Conservation (phyloP, 2,888 invertebrate species). For the Parasteatoda lunata region DNA sequence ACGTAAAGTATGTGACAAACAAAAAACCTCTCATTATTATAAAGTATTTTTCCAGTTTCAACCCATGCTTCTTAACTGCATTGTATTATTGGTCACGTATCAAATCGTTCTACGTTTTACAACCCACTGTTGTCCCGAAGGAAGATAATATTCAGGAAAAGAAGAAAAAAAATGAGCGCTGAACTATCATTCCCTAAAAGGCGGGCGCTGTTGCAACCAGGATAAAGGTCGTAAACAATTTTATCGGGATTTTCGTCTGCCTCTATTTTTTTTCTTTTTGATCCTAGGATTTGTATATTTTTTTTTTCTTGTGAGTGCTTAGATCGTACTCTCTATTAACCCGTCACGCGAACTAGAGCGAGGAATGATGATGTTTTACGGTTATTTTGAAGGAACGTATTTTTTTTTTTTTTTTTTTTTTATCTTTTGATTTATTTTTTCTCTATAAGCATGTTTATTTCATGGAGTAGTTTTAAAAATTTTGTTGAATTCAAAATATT, state of each 20-base stretch:
- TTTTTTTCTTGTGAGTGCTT: background rate
- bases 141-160: slow-evolving; percentile 10
- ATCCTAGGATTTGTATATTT: slow-evolving; percentile 9
- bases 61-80: no score
- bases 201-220: background rate
- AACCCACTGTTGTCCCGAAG: background rate
- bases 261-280: background rate
- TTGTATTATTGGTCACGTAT: background rate
- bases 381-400: background rate
- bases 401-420: slow-evolving; percentile 2
- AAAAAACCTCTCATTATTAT: no score
- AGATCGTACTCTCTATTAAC: slow-evolving; percentile 20
- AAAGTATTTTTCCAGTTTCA: no score
- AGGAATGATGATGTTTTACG: background rate
- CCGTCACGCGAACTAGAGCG: slow-evolving; percentile 8
- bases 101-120: background rate
- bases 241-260: slow-evolving; percentile 44
- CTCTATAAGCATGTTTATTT: background rate
- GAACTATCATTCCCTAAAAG: slow-evolving; percentile 3
- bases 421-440: background rate
- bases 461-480: background rate
- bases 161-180: background rate
- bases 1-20: no score
- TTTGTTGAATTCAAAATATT: background rate
- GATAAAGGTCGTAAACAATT: slow-evolving; percentile 36